Percentiles rank a stretch among this genome's conserved stretches.
Conservation (phyloP, 2,888 invertebrate genomes). For the Eristalinus sepulchralis region DNA sequence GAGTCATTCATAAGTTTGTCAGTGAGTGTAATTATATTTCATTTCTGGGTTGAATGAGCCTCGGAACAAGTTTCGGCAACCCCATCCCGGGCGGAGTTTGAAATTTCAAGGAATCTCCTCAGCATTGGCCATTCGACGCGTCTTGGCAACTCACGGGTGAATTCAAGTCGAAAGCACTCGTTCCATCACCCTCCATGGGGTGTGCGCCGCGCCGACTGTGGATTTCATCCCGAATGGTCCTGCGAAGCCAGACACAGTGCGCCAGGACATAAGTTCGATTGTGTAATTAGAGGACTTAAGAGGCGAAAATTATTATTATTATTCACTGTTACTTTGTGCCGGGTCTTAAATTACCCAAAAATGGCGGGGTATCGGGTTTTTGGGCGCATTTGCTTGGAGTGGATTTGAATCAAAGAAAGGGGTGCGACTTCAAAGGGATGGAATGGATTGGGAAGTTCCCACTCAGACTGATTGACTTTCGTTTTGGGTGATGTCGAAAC, state of each 20-base stretch:
- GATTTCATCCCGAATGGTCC: slow-evolving; percentile 9
- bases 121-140: slow-evolving; percentile 20
- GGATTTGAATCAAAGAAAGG: background rate
- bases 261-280: slow-evolving; percentile 65
- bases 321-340: slow-evolving; percentile 61
- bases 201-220: slow-evolving; percentile 6
- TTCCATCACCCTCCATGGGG: slow-evolving; percentile 25
- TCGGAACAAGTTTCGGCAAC: background rate
- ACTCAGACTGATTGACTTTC: too few relatives aligned
- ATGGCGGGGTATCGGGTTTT: slow-evolving; percentile 30
- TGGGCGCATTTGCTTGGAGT: slow-evolving; percentile 41
- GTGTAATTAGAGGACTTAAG: slow-evolving; percentile 69
- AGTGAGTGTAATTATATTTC: slow-evolving; percentile 67
- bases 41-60: slow-evolving; percentile 57
- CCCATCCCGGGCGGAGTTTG: background rate
- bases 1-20: slow-evolving; percentile 67
- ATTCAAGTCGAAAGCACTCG: slow-evolving; percentile 45
- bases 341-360: slow-evolving; percentile 56
- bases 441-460: too few relatives aligned
- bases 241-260: slow-evolving; percentile 35
- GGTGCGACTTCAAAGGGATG: too few relatives aligned
- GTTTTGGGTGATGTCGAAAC: too few relatives aligned
- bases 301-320: slow-evolving; percentile 69
- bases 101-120: slow-evolving; percentile 42
- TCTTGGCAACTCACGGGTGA: slow-evolving; percentile 41